Conservation (phyloP, 1,140 invertebrate genomes). For the Bactericera cockerelli region DNA sequence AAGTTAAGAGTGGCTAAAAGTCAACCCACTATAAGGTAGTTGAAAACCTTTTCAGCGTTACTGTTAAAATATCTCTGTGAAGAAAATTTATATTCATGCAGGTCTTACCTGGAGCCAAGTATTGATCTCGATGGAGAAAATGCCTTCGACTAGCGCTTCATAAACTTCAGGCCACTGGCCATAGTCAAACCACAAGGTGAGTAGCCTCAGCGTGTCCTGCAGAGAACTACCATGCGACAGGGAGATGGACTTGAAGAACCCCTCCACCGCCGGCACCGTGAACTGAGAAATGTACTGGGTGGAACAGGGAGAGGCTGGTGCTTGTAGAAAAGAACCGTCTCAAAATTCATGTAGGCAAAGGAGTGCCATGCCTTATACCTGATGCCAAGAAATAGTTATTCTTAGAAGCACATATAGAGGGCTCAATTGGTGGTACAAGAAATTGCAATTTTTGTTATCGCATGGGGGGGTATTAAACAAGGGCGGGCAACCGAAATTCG, state of each 20-base stretch:
- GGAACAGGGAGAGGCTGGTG: constrained; percentile 31
- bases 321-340: constrained; percentile 85
- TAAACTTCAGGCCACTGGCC: constrained; percentile 86
- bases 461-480: too few relatives aligned
- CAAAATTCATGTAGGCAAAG: constrained; percentile 96
- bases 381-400: too few relatives aligned
- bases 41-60: too few relatives aligned
- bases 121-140: constrained; percentile 86
- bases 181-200: constrained; percentile 92
- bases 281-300: constrained; percentile 51
- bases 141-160: constrained; percentile 80
- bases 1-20: too few relatives aligned
- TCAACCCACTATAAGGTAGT: too few relatives aligned
- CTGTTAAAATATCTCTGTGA: too few relatives aligned
- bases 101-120: constrained; percentile 80
- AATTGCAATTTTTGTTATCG: too few relatives aligned
- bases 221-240: constrained; percentile 82
- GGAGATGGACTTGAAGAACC: constrained; percentile 90
- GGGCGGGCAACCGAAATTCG: too few relatives aligned
- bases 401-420: too few relatives aligned
- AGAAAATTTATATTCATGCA: too few relatives aligned
- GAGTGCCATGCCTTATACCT: constrained; percentile 92
- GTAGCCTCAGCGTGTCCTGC: constrained; percentile 88
- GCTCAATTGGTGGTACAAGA: too few relatives aligned
- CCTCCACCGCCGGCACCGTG: constrained; percentile 84